Base-by-base conservation (phyloP, 2,888 invertebrate genomes). In the Rhingia rostrata region DNA sequence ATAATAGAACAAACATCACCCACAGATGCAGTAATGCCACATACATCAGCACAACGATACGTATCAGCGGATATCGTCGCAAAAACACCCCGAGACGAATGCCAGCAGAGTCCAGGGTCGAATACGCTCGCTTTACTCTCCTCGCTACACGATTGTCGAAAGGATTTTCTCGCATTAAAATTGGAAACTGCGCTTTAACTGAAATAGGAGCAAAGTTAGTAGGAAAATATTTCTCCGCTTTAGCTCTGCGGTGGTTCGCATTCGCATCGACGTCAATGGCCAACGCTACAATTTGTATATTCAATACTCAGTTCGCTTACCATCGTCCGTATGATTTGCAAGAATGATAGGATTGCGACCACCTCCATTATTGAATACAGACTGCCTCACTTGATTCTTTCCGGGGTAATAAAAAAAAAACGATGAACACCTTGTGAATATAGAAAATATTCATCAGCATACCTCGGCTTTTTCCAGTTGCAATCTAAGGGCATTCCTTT, bases 21-120 rank as follows among this genome's bases (percentile, higher is more conserved):
- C 96, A 97, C 22, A 96, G 91, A 90, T 97, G 97, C 10, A 97
- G 92, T 63, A 96, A 91, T n/a, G 95, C 96, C 94, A 97, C 96
- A 90, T 98, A 98, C 88, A 95, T 92, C 81, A 97, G 93, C n/a
- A 97, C 94, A 90, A 96, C 94, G 77, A 97, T 94, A 88, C 97
- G 93, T 75, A 97, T 95, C 54, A 96, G 91, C 0, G 97, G 97
- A 91, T 97, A 96, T 75, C 97, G 93, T 75, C 96, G 93, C 58
- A 97, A 92, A 90, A 97, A 95, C 14, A 95, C 93, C 9, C 97
- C 97, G 14, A 97, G 92, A 45, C 96, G 93, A 70, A 97, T 93
- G 54, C 97, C 96, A 67, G 97, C 93, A 30, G 94, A 94, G 91
- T 97, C 96, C 30, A 97, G 92, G 12, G 94, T 93, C 47, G 95